phyloP scores from a whole-genome alignment of 2,113 vertebrate species.

The Eulemur macaco region DNA sequence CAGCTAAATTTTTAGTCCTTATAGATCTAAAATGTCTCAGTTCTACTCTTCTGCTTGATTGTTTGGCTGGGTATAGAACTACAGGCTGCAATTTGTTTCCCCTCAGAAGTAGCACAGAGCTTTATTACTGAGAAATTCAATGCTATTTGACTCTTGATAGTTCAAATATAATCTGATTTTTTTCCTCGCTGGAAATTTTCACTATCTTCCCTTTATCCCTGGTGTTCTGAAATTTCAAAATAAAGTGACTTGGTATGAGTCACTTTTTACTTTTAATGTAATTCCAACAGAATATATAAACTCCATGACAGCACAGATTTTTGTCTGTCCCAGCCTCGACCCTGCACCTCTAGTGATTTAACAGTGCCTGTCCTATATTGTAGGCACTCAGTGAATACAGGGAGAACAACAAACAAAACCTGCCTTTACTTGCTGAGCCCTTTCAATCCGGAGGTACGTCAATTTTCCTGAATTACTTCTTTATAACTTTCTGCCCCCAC shows the following conservation, averaged over 20 bases:
- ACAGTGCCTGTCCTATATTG: not conserved
- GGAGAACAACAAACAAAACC: not conserved
- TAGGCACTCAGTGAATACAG: not conserved
- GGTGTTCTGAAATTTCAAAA: slow-evolving; percentile 10
- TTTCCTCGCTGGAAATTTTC: not conserved
- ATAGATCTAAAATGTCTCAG: not conserved
- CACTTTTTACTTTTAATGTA: not conserved
- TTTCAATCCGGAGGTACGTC: not conserved
- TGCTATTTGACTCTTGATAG: not conserved
- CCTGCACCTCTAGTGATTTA: not conserved
- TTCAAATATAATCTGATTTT: slow-evolving; percentile 11
- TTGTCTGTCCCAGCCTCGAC: not conserved
- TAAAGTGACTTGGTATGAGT: not conserved
- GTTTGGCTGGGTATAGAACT: not conserved
- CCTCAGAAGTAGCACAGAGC: not conserved
- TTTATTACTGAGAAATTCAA: not conserved
- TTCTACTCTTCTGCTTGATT: not conserved
- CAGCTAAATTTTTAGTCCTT: not conserved
- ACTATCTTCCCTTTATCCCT: not conserved
- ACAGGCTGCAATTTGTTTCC: not conserved
- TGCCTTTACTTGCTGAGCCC: not conserved
- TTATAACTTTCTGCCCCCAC: not conserved
- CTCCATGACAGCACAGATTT: not conserved
- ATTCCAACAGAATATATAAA: not conserved
- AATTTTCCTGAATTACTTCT: not conserved